Base-by-base conservation (phyloP, 2,797 vertebrate genomes). In the Cryptoprocta ferox region DNA sequence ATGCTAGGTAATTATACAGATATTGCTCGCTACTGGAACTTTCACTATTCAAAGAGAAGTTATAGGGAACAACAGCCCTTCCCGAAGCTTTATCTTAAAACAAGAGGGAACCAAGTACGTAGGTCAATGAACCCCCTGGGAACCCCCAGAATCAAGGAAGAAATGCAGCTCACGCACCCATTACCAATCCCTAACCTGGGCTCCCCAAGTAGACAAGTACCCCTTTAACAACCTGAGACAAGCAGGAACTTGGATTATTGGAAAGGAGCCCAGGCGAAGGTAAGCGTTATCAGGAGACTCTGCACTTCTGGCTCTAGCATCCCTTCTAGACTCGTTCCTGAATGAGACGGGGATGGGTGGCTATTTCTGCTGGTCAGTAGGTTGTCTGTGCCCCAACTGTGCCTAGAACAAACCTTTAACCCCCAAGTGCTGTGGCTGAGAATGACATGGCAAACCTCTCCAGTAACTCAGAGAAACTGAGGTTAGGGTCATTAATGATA, bases 351-450 rank as follows among this genome's bases (percentile, higher is more conserved):
- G 81, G 26, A 35, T 3, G 19, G 37, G 24, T 1, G 7, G 88
- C 45, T n/a, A 0, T 26, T 13, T 15, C 0, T n/a, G 50, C 50
- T 56, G 7, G 30, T 66, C 28, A 3, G 21, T 3, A 61, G 32
- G 16, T 4, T 26, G 2, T 6, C 1, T 19, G 19, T n/a, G 8
- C 6, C 5, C 26, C 50, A 9, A 13, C 18, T 15, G 5, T 12
- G 12, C 82, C 42, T 10, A 81, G 21, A 70, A 87, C 15, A 18
- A 73, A 68, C n/a, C 28, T 70, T 4, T 8, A 45, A 86, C 21
- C 24, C 48, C 28, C 66, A 80, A 66, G 4, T 26, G n/a, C 5
- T 19, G n/a, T 24, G 39, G 45, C 0, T 16, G 9, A 80, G 53
- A 76, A 35, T 9, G 21, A 68, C 0, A 0, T 19, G 26, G 81